Base-by-base conservation (phyloP, 2,113 vertebrate genomes). In the Chrysochloris asiatica region DNA sequence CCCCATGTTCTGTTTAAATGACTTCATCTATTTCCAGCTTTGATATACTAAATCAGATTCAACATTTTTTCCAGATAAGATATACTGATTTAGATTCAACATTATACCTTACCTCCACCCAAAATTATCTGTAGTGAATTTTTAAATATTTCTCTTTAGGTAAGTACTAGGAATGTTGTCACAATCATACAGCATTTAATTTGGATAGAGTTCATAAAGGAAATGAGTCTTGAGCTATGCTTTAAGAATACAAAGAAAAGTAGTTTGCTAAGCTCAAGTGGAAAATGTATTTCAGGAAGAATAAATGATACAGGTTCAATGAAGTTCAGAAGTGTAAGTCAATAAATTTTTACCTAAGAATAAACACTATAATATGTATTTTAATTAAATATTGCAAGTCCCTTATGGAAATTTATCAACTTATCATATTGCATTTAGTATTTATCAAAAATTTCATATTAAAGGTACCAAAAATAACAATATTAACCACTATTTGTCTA, bases 41-140 rank as follows among this genome's bases (percentile, higher is more conserved):
- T n/a, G n/a, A n/a, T n/a, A n/a, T n/a, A n/a, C n/a, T n/a, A n/a
- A n/a, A n/a, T n/a, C n/a, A n/a, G n/a, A n/a, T n/a, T n/a, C n/a
- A n/a, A n/a, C n/a, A n/a, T n/a, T n/a, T n/a, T n/a, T n/a, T n/a
- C n/a, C n/a, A n/a, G n/a, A n/a, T n/a, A n/a, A n/a, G n/a, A n/a
- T n/a, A n/a, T n/a, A n/a, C n/a, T n/a, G n/a, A n/a, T n/a, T n/a
- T n/a, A n/a, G n/a, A n/a, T n/a, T n/a, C n/a, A n/a, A n/a, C n/a
- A n/a, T n/a, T n/a, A 56, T 50, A 48, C 2, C 0, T 63, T 87
- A 50, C 16, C 1, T 88, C 7, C 2, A 45, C 36, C 28, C 36
- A 65, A 90, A 86, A 43, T 77, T 33, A 89, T 77, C 67, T 88
- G 52, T 77, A 22, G 14, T 92, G 67, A 80, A 81, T 87, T 90